phyloP scores from a whole-genome alignment of 2,113 vertebrate genomes.

The Podarcis muralis region DNA sequence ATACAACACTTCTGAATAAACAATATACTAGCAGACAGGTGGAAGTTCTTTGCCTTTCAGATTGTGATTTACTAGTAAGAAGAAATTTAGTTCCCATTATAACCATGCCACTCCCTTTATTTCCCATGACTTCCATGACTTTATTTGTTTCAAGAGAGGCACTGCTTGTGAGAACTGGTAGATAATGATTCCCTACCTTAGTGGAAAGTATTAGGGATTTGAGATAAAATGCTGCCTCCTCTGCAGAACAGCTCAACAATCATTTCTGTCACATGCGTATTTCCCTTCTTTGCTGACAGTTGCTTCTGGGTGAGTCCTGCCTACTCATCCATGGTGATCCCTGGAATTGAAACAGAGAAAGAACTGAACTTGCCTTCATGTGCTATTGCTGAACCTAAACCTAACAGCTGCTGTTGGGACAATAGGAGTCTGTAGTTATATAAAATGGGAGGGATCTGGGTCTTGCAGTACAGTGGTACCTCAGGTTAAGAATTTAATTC shows the following conservation, averaged over 20 bases:
- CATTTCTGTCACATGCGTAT: not conserved
- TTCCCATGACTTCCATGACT: not conserved
- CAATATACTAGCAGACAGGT: slow-evolving; percentile 9
- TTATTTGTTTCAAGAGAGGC: not conserved
- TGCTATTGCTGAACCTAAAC: not conserved
- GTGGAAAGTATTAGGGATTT: not conserved
- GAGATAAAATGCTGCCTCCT: not conserved
- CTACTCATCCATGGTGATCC: not conserved
- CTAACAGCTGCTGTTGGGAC: not conserved
- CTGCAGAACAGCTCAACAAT: not conserved
- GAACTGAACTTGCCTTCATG: not conserved
- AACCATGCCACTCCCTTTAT: not conserved
- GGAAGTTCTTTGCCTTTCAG: not conserved
- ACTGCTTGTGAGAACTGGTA: not conserved
- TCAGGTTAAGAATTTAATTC: too few species aligned
- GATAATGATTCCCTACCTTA: not conserved
- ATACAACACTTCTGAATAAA: slow-evolving; percentile 22
- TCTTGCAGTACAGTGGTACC: too few species aligned
- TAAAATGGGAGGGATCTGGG: too few species aligned
- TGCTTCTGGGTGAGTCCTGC: not conserved
- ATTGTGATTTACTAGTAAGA: not conserved
- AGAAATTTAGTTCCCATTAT: not conserved
- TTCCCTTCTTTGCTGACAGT: not conserved
- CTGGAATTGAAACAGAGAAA: not conserved
- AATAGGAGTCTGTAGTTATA: too few species aligned